Evolutionary conservation across 2,797 vertebrate species (phyloP), one percentile per base, ranked within the genome.

Genomic region (Pelochelys cantorii): DNA sequence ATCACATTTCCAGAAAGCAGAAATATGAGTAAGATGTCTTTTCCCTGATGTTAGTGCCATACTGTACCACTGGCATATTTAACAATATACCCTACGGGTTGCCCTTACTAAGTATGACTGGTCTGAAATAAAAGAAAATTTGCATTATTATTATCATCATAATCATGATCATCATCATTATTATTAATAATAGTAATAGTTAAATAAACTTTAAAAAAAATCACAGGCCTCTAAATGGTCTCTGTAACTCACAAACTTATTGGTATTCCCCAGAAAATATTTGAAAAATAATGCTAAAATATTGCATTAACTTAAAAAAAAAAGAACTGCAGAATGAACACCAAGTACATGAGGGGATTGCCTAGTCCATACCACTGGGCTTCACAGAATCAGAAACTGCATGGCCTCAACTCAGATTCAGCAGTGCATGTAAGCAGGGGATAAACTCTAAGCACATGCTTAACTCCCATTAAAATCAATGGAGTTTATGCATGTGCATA

Each of bases 21-120:
- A 96, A 95, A 89, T 93, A 81, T 94, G 81, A 92, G 87, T 48
- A 86, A 87, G 56, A n/a, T 68, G 34, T 81, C 25, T 95, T 90
- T 81, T 87, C 54, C 81, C 78, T 81, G 53, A 74, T 55, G 31
- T 89, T 93, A 93, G 55, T 81, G 57, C 74, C 11, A 2, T 80
- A 77, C 52, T 84, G 52, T 89, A 83, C 92, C 82, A 53, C 90
- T 84, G 79, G 9, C 23, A 90, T 87, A 91, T 94, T 94, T 81
- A 80, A 83, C 57, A 23, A 59, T 92, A 25, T 22, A 59, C 37
- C 52, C 71, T 92, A 27, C 81, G 65, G 59, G 23, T 85, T 83
- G 75, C 88, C 74, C 92, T 92, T 37, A 81, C 55, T 86, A 88
- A 87, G 75, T 86, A 75, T 80, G 90, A 92, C 79, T 92, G 79